Evolutionary conservation across 2,797 vertebrate species (phyloP).

Genomic region (Propithecus deckenii): DNA sequence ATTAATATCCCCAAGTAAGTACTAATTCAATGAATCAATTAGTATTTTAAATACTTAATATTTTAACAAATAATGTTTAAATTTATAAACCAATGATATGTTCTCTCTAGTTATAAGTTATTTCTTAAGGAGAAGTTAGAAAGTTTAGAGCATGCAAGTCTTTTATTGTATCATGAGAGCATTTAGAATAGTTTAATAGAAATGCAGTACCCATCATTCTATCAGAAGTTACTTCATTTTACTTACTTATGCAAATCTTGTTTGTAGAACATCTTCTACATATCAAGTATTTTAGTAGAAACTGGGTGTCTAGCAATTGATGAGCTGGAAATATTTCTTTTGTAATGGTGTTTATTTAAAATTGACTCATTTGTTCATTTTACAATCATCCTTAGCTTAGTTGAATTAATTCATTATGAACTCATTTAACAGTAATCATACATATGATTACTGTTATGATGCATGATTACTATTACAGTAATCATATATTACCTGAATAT

Average conservation of each 20-base stretch:
- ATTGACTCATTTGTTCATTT: neutral
- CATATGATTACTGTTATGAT: neutral
- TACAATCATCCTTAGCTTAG: neutral
- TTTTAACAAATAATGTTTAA: slow-evolving; percentile 8
- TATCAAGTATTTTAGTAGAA: neutral
- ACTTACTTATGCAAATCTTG: neutral
- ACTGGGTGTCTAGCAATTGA: neutral
- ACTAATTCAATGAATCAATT: neutral
- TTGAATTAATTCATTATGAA: neutral
- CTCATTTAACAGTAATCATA: neutral
- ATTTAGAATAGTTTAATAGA: neutral
- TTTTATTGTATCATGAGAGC: neutral
- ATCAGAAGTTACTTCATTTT: neutral
- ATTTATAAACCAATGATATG: neutral
- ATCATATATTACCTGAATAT: neutral
- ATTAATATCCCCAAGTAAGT: neutral
- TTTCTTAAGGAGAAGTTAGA: neutral
- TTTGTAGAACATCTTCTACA: neutral
- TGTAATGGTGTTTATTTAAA: neutral
- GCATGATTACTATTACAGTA: neutral
- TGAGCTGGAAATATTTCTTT: neutral
- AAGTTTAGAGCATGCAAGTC: neutral
- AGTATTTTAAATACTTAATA: neutral
- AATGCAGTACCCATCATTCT: neutral
- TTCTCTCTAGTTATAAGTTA: neutral